Percentiles rank a stretch among this genome's conserved stretches.
Conservation (phyloP, 2,797 vertebrate species). For the Stomatorhinus walkeri region DNA sequence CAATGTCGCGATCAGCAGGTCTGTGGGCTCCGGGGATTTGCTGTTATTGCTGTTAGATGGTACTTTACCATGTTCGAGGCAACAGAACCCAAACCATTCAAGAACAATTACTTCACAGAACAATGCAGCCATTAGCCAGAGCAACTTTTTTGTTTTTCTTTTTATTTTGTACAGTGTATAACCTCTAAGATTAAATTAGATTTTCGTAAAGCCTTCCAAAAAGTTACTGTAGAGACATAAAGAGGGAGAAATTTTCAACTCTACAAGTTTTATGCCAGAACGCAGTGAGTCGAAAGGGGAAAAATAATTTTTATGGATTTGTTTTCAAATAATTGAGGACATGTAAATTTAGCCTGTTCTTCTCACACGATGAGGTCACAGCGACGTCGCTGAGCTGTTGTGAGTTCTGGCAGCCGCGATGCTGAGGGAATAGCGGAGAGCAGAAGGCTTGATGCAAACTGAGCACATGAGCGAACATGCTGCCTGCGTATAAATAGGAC, state of each 20-base stretch:
- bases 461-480: background rate
- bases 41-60: background rate
- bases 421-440: background rate
- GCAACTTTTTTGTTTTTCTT: background rate
- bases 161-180: constrained; percentile 10
- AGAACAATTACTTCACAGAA: background rate
- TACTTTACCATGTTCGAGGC: background rate
- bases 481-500: constrained; percentile 8
- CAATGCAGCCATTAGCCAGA: background rate
- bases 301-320: background rate
- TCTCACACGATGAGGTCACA: background rate
- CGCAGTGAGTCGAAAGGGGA: background rate
- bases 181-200: constrained; percentile 26
- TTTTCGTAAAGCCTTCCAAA: constrained; percentile 9
- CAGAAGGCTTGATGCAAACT: background rate
- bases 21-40: background rate
- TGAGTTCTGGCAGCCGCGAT: background rate
- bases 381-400: background rate
- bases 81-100: background rate
- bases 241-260: constrained; percentile 29
- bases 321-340: background rate
- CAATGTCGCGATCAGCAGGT: background rate
- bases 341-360: constrained; percentile 5
- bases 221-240: constrained; percentile 21
- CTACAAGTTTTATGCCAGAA: background rate